Percentiles rank a stretch among this genome's conserved stretches.
Conservation (phyloP, 2,888 invertebrate species). For the Melanostoma mellinum region DNA sequence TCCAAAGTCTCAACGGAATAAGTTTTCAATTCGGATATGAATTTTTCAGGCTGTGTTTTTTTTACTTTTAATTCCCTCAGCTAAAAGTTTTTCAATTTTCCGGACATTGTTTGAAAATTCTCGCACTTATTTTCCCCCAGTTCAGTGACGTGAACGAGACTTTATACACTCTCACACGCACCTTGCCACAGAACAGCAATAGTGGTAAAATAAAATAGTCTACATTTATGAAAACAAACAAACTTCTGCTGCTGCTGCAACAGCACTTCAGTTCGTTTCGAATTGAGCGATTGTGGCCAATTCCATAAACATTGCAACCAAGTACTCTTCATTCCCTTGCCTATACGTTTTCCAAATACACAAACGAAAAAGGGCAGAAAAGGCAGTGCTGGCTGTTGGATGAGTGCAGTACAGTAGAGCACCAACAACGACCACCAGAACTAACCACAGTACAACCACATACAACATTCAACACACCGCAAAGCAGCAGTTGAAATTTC, state of each 20-base stretch:
- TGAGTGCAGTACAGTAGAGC: constrained; percentile 28
- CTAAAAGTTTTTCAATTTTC: constrained; percentile 21
- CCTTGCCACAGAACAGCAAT: constrained; percentile 16
- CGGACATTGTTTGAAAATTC: constrained; percentile 30
- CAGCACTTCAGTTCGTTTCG: constrained; percentile 43
- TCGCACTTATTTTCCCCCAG: constrained; percentile 24
- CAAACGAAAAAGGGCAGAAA: constrained; percentile 12
- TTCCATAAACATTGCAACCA: constrained; percentile 70
- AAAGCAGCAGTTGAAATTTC: constrained; percentile 70
- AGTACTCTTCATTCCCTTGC: constrained; percentile 25
- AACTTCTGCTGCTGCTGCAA: constrained; percentile 33
- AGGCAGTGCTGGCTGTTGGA: constrained; percentile 14
- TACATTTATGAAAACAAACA: constrained; percentile 18
- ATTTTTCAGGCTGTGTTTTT: too few relatives aligned
- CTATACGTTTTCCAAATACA: constrained; percentile 1
- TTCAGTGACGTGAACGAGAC: constrained; percentile 41
- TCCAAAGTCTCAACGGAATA: too few relatives aligned
- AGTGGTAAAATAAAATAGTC: constrained; percentile 22
- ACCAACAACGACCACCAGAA: constrained; percentile 43
- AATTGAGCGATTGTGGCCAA: constrained; percentile 72
- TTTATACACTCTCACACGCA: constrained; percentile 43
- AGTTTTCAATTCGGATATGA: too few relatives aligned
- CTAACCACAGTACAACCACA: constrained; percentile 61
- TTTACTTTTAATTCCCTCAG: too few relatives aligned
- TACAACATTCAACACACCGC: constrained; percentile 65